A percentile compares a stretch with the other conserved stretches of the same genome.
These are phyloP conservation scores for Agrochola macilenta DNA, from an alignment of 2,888 invertebrate species.

Conservation along the genomic window DNA sequence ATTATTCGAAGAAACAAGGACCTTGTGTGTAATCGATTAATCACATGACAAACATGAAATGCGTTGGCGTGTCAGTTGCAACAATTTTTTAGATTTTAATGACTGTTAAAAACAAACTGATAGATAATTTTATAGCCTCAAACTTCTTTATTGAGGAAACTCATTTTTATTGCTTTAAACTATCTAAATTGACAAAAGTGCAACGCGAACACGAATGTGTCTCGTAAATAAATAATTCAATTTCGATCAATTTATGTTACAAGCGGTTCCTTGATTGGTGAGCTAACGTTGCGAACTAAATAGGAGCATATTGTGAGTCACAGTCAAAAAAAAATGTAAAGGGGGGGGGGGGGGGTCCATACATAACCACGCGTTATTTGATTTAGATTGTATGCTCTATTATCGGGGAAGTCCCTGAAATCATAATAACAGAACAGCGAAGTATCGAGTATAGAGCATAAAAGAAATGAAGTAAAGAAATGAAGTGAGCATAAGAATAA, in stretches of 20 bases:
- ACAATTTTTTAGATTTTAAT: not conserved
- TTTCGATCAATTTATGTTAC: constrained; percentile 50
- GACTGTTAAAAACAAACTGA: not conserved
- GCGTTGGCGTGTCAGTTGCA: not conserved
- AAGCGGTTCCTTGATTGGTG: constrained; percentile 24
- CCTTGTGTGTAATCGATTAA: not conserved
- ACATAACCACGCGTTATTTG: not conserved
- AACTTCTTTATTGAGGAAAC: constrained; percentile 14
- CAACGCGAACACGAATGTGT: constrained; percentile 11
- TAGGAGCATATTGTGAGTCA: constrained; percentile 56
- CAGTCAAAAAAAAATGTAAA: constrained; percentile 20
- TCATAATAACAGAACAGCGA: not conserved
- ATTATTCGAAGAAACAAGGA: not conserved
- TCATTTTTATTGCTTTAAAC: constrained; percentile 1
- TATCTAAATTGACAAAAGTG: not conserved
- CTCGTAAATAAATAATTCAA: constrained; percentile 40
- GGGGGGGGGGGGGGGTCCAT: not conserved
- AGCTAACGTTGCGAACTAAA: too few species aligned
- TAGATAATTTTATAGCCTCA: not conserved
- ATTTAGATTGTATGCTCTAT: not conserved
- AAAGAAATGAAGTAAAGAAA: too few species aligned
- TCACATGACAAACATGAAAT: not conserved
- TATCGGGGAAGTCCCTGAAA: constrained; percentile 42
- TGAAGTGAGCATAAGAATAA: too few species aligned
- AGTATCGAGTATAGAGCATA: not conserved